phyloP scores from a whole-genome alignment of 2,888 invertebrate genomes.

The Aphodius granarius region DNA sequence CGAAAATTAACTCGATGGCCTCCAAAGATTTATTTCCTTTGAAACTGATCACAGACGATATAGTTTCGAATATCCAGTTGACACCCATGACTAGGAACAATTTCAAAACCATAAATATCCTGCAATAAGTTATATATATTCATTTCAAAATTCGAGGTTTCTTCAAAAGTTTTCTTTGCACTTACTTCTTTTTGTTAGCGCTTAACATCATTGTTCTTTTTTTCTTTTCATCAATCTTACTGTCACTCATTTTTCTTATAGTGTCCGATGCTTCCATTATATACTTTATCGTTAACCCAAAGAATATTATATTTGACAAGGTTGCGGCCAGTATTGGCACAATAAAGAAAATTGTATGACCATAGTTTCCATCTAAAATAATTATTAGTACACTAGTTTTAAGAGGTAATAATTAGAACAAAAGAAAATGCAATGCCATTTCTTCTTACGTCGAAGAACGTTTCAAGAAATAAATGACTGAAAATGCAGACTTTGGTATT shows the following conservation, averaged over 20 bases:
- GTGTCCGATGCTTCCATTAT: neutral
- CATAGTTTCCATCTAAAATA: neutral
- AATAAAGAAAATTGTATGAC: neutral
- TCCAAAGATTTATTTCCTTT: slow-evolving; percentile 7
- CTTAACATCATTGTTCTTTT: neutral
- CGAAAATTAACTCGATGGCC: slow-evolving; percentile 15
- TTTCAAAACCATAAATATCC: slow-evolving; percentile 20
- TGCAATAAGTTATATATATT: too few relatives aligned
- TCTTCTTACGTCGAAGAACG: too few relatives aligned
- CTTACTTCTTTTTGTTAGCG: slow-evolving; percentile 1
- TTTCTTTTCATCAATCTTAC: neutral
- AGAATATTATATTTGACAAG: neutral
- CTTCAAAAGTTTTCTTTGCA: neutral
- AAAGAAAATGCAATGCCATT: too few relatives aligned
- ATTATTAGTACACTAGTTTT: too few relatives aligned
- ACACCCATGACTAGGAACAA: slow-evolving; percentile 23
- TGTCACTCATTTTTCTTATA: slow-evolving; percentile 1
- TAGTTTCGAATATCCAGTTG: slow-evolving; percentile 22
- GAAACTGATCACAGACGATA: slow-evolving; percentile 15
- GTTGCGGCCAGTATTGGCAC: neutral
- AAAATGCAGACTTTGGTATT: too few relatives aligned
- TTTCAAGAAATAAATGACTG: too few relatives aligned
- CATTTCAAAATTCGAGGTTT: too few relatives aligned
- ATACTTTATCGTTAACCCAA: slow-evolving; percentile 1
- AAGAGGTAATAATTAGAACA: too few relatives aligned